Evolutionary conservation across 2,888 invertebrate species (phyloP).

Genomic region (Tuberolachnus salignus): DNA sequence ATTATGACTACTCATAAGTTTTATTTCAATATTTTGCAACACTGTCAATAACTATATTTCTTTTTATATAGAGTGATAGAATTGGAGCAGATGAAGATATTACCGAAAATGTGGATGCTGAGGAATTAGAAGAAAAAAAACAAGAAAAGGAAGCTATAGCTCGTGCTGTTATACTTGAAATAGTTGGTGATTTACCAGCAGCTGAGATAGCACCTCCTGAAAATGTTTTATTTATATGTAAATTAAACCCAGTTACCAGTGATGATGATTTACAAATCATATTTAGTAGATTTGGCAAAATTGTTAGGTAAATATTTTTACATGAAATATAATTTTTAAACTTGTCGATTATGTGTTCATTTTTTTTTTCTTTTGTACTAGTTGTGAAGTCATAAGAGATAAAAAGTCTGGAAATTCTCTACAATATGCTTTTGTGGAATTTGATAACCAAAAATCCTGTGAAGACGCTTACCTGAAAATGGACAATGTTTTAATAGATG

Average conservation of each 20-base stretch:
- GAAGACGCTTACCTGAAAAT: conserved; percentile 99
- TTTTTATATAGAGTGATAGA: conserved; percentile 72
- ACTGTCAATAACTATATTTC: neutral
- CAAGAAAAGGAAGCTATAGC: conserved; percentile 94
- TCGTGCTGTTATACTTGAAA: conserved; percentile 95
- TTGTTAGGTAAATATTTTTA: conserved; percentile 68
- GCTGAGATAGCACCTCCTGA: conserved; percentile 98
- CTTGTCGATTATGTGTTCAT: neutral
- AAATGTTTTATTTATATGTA: conserved; percentile 98
- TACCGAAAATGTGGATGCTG: conserved; percentile 79
- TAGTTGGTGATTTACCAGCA: conserved; percentile 96
- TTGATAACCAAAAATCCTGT: conserved; percentile 87
- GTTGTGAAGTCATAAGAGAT: conserved; percentile 96
- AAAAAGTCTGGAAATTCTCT: conserved; percentile 90
- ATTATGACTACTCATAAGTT: no score
- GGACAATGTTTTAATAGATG: conserved; percentile 99
- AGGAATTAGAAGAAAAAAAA: conserved; percentile 85
- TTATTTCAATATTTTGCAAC: neutral
- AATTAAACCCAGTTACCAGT: conserved; percentile 96
- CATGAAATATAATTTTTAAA: neutral
- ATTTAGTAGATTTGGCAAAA: conserved; percentile 93
- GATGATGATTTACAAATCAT: conserved; percentile 98
- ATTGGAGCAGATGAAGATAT: conserved; percentile 94
- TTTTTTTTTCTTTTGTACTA: conserved; percentile 62
- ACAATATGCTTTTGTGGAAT: conserved; percentile 99